Base-by-base conservation (phyloP, 2,888 invertebrate genomes). In the Coelopa pilipes region DNA sequence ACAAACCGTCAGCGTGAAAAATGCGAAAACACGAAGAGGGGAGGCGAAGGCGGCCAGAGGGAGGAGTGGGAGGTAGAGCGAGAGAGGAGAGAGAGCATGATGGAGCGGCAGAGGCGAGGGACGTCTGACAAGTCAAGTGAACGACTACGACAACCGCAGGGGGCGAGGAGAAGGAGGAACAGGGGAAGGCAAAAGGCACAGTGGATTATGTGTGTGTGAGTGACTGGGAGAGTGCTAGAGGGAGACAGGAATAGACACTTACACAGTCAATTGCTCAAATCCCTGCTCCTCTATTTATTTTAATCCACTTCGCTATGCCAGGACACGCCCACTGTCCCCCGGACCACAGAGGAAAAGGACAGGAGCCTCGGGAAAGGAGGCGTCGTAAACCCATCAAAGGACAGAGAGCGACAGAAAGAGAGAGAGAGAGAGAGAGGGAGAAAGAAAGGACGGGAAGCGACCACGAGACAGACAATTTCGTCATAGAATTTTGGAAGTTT, bases 271-370 rank as follows among this genome's bases (percentile, higher is more conserved):
- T 75, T 50, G 75, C 68, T 24, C 57, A 73, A 72, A 76, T 74
- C 68, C 70, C 55, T 60, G 74, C 75, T 55, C 7, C 7, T 34
- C 34, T 34, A 34, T 71, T 70, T 74, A 75, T 72, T 75, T 77
- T 74, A 73, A 75, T 74, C 70, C 68, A 74, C 68, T 72, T 75
- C 63, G 60, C 66, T 53, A 75, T 70, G 72, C 49, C 13, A 34
- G 11, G 49, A 45, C 17, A 19, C 46, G n/a, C 17, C 19, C 17
- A 10, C 7, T 19, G 63, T 63, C 46, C 17, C 15, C 15, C 17
- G 34, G 34, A 62, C 24, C 15, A 34, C 7, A 34, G 34, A 34
- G 4, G 7, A 34, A 34, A 34, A 34, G 7, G 34, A 34, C 4
- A 34, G n/a, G n/a, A n/a, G n/a, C n/a, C n/a, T n/a, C n/a, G n/a